Conservation (phyloP, 2,888 invertebrate species). For the Netelia inedita region DNA sequence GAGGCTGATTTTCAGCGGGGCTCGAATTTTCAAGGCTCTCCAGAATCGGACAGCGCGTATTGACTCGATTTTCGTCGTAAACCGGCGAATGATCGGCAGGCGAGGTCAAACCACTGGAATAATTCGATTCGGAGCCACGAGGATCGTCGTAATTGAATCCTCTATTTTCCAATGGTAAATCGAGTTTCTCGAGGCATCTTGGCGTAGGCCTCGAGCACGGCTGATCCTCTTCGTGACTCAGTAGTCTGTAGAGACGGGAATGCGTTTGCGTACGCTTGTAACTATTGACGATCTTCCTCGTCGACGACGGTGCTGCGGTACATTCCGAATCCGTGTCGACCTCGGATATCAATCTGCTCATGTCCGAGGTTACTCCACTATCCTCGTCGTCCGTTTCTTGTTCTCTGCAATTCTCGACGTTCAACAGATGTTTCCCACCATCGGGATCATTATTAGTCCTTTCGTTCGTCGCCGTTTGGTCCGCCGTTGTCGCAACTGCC, state of each 20-base stretch:
- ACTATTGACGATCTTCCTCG: conserved; percentile 86
- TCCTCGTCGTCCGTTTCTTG: conserved; percentile 87
- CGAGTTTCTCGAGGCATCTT: conserved; percentile 71
- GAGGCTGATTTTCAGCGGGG: too few species aligned
- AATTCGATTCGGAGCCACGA: conserved; percentile 80
- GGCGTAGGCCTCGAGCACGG: conserved; percentile 71
- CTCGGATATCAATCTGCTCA: conserved; percentile 89
- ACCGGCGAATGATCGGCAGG: conserved; percentile 87
- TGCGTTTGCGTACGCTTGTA: conserved; percentile 91
- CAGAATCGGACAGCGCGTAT: background rate
- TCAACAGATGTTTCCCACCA: conserved; percentile 68
- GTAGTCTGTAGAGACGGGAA: conserved; percentile 89
- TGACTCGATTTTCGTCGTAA: conserved; percentile 85
- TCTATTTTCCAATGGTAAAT: conserved; percentile 73
- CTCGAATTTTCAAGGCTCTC: conserved; percentile 11
- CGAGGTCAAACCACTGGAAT: conserved; percentile 79
- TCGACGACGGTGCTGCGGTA: conserved; percentile 83
- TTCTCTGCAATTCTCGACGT: conserved; percentile 77
- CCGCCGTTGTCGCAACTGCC: conserved; percentile 32
- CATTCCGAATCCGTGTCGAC: conserved; percentile 89
- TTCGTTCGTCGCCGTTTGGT: conserved; percentile 39
- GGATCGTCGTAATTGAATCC: conserved; percentile 82
- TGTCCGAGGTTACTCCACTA: conserved; percentile 90
- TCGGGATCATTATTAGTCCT: background rate
- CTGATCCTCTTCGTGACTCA: conserved; percentile 88